phyloP scores from a whole-genome alignment of 1,140 invertebrate genomes.

The Potamilus streckersoni region DNA sequence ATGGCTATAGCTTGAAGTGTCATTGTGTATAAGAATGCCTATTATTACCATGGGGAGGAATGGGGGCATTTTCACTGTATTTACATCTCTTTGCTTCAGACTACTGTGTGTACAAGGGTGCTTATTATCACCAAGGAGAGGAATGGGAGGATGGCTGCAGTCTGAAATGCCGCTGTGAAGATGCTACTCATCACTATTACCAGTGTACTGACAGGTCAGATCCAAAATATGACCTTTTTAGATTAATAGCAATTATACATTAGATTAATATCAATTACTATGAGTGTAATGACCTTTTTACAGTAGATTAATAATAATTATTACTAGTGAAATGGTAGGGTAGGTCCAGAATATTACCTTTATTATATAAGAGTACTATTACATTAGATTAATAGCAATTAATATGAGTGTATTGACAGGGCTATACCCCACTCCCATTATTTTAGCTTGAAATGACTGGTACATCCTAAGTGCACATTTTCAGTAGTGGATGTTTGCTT shows the following conservation, averaged over 20 bases:
- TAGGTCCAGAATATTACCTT: background rate
- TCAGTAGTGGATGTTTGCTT: too few relatives aligned
- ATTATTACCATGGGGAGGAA: slow-evolving; percentile 16
- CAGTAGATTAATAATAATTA: background rate
- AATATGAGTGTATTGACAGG: slow-evolving; percentile 31
- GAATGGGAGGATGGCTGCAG: slow-evolving; percentile 31
- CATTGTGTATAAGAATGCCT: background rate
- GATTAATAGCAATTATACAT: background rate
- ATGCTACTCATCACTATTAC: slow-evolving; percentile 34
- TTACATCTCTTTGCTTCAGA: slow-evolving; percentile 23
- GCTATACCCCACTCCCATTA: background rate
- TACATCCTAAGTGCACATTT: too few relatives aligned
- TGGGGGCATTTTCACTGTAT: slow-evolving; percentile 4
- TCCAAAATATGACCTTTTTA: background rate
- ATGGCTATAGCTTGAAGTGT: too few relatives aligned
- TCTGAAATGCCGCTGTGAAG: slow-evolving; percentile 41
- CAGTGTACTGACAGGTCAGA: slow-evolving; percentile 31
- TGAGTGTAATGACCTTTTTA: slow-evolving; percentile 1
- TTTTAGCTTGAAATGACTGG: too few relatives aligned
- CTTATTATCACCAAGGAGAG: slow-evolving; percentile 35
- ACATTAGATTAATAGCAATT: background rate
- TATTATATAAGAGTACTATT: too few relatives aligned
- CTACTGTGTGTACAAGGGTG: slow-evolving; percentile 36
- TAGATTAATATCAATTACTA: slow-evolving; percentile 5
- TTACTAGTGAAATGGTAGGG: slow-evolving; percentile 32